Conservation (phyloP, 2,797 vertebrate species). For the Chelon auratus region DNA sequence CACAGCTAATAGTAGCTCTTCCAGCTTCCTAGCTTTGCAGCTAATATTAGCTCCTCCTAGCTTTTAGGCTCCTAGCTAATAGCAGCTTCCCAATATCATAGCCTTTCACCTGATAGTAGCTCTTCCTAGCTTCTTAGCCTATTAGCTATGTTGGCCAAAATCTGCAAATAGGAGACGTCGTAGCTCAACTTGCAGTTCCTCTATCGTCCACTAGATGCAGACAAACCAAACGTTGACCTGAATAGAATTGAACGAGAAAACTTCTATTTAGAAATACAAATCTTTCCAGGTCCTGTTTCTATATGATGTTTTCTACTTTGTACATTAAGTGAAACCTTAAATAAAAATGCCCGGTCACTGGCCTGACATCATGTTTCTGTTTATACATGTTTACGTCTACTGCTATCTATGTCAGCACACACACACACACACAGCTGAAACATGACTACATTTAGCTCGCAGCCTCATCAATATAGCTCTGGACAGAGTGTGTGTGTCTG, state of each 20-base stretch:
- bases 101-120: no score
- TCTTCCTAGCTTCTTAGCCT: no score
- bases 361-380: constrained; percentile 53
- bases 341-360: neutral
- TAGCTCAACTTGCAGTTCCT: neutral
- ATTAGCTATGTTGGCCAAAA: no score
- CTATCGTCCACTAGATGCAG: constrained; percentile 9
- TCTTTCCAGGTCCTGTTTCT: neutral
- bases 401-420: constrained; percentile 9
- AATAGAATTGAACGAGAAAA: neutral
- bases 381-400: constrained; percentile 59
- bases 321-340: neutral
- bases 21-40: no score
- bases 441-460: constrained; percentile 46
- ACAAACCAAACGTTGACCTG: neutral
- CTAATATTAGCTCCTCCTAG: no score
- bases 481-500: constrained; percentile 14
- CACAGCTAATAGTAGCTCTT: no score
- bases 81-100: no score
- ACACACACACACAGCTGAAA: constrained; percentile 33
- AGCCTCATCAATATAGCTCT: constrained; percentile 43
- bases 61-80: no score
- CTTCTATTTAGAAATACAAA: neutral
- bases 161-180: no score
- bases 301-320: neutral